Percentiles rank a stretch among this genome's conserved stretches.
Evolutionary conservation across 2,797 vertebrate species (phyloP).

Genomic region (Pseudopleuronectes americanus): DNA sequence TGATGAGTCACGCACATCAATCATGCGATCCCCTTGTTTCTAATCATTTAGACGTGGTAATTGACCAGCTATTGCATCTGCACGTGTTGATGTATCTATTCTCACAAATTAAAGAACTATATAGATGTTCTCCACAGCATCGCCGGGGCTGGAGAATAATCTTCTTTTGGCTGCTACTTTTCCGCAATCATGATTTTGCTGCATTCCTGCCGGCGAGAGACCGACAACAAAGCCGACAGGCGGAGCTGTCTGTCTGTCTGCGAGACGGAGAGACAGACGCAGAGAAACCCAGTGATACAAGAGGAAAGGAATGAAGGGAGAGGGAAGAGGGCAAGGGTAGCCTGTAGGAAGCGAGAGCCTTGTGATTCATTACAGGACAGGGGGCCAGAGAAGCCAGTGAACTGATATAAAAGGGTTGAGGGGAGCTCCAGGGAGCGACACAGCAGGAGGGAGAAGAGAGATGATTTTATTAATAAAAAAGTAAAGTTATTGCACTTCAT

Average conservation of each 20-base stretch:
- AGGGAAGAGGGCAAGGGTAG: slow-evolving; percentile 28
- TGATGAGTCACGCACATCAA: slow-evolving; percentile 65
- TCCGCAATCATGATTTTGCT: slow-evolving; percentile 43
- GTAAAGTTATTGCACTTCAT: slow-evolving; percentile 76
- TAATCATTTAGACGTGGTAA: slow-evolving; percentile 64
- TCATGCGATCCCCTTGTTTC: slow-evolving; percentile 53
- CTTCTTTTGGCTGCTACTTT: slow-evolving; percentile 49
- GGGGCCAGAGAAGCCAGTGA: slow-evolving; percentile 59
- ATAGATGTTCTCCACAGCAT: slow-evolving; percentile 40
- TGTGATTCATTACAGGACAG: slow-evolving; percentile 74
- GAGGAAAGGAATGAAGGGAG: slow-evolving; percentile 17
- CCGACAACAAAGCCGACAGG: slow-evolving; percentile 37
- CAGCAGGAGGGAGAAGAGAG: slow-evolving; percentile 61
- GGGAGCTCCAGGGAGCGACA: slow-evolving; percentile 45
- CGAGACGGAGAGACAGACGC: slow-evolving; percentile 9
- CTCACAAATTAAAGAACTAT: slow-evolving; percentile 42
- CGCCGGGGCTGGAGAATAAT: slow-evolving; percentile 38
- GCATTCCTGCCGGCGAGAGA: slow-evolving; percentile 37
- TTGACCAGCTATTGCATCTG: slow-evolving; percentile 59
- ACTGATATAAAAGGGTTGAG: slow-evolving; percentile 71
- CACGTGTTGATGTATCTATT: slow-evolving; percentile 61
- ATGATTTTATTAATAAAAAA: slow-evolving; percentile 84
- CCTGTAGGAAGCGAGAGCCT: slow-evolving; percentile 18
- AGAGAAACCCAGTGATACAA: slow-evolving; percentile 26
- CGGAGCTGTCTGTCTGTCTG: slow-evolving; percentile 27